Evolutionary conservation across 1,140 invertebrate species (phyloP), one percentile per base, ranked within the genome.

Genomic region (Drosophila aff.): DNA sequence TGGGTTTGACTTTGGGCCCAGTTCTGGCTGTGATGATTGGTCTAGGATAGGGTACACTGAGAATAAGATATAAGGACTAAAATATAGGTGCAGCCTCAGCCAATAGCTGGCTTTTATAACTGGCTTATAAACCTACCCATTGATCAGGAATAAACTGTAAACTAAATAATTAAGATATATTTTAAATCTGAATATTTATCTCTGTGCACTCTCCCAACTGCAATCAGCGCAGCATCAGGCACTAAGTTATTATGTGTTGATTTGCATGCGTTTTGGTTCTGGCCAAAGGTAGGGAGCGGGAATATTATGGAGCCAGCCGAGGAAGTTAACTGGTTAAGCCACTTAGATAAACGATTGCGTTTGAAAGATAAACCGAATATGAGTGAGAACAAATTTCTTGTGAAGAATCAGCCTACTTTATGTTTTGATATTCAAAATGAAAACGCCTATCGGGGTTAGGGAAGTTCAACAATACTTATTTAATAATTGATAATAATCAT

Each of bases 201-300:
- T 15, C 23, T 2, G 64, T 66, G 64, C 31, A 44, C 11, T 16
- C 23, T 28, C n/a, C n/a, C n/a, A 46, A 11, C 13, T 26, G 21
- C 28, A 40, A 49, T 71, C 43, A 18, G 8, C 15, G 16, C 38
- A 82, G 67, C 71, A 87, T 85, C 77, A 46, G 71, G 44, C 64
- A 85, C 85, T 79, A 89, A 81, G 62, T 91, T 85, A 91, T 90
- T 87, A 91, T 82, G 85, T 89, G 81, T 85, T 89, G 84, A 84
- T 85, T 89, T 90, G 85, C 85, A 84, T 89, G 85, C 59, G 66
- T 73, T 49, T 66, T n/a, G 36, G n/a, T 38, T 69, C 79, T 83
- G 77, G 74, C 59, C 53, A 76, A 49, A 44, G 47, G 41, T 18
- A 64, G 47, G 62, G 47, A 46, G 7, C 13, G 1, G 38, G 21